A percentile compares a stretch with the other conserved stretches of the same genome.
phyloP scores from a whole-genome alignment of 2,797 vertebrate genomes.

The Thamnophis elegans region DNA sequence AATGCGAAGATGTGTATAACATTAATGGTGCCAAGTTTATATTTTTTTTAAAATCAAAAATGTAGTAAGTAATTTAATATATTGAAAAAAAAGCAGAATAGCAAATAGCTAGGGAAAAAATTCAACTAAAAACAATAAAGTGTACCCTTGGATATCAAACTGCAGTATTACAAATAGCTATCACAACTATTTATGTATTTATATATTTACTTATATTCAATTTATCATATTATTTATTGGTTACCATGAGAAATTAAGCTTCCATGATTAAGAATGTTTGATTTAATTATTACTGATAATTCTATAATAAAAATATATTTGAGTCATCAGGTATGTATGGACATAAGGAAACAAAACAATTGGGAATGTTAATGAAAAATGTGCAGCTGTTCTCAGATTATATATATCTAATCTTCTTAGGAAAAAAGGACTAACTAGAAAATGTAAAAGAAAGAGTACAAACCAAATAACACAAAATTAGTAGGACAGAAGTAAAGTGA shows the following conservation, averaged over 20 bases:
- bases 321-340: background rate
- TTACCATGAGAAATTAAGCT: background rate
- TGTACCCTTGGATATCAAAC: background rate
- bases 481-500: conserved; percentile 56
- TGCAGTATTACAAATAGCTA: background rate
- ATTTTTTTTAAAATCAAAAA: background rate
- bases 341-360: background rate
- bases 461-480: conserved; percentile 36
- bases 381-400: background rate
- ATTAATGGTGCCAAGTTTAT: background rate
- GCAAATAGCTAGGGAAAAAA: background rate
- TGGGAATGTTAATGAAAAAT: background rate
- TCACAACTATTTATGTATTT: background rate
- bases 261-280: background rate
- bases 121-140: background rate
- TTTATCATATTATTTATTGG: background rate
- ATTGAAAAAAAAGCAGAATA: background rate
- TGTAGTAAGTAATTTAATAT: background rate
- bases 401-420: conserved; percentile 37
- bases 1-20: background rate
- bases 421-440: conserved; percentile 59
- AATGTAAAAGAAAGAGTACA: conserved; percentile 60
- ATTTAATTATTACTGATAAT: background rate
- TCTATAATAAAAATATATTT: background rate
- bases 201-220: background rate